Evolutionary conservation across 2,888 invertebrate species (phyloP).

Genomic region (Hydraecia micacea): DNA sequence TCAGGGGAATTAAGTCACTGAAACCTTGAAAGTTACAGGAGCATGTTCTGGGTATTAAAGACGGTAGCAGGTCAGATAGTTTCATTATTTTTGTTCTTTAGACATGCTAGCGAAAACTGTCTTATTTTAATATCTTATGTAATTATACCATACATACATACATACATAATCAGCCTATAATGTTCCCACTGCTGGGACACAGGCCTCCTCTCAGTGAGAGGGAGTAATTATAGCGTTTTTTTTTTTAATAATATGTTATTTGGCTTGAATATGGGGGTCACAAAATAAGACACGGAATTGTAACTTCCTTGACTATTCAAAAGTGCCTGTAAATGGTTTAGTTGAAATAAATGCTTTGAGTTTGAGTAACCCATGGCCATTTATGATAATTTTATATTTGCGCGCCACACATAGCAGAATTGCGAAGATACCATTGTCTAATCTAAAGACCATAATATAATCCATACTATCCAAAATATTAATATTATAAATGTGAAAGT

Average conservation of each 20-base stretch:
- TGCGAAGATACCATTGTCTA: too few relatives aligned
- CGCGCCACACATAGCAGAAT: neutral
- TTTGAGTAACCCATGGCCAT: too few relatives aligned
- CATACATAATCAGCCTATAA: too few relatives aligned
- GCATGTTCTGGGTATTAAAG: neutral
- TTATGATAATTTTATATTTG: too few relatives aligned
- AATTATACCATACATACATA: too few relatives aligned
- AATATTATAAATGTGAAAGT: too few relatives aligned
- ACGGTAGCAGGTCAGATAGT: neutral
- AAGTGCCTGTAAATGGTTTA: neutral
- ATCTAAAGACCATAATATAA: too few relatives aligned
- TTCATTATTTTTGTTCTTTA: neutral
- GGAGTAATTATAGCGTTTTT: too few relatives aligned
- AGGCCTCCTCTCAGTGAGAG: too few relatives aligned
- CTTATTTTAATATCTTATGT: neutral
- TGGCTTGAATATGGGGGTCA: neutral
- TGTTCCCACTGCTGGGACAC: too few relatives aligned
- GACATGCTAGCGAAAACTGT: neutral
- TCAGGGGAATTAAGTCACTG: neutral
- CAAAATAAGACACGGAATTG: neutral
- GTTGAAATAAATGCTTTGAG: neutral
- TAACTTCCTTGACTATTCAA: neutral
- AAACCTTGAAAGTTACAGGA: neutral
- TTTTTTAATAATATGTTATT: neutral
- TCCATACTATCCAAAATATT: too few relatives aligned